Evolutionary conservation across 2,113 vertebrate species (phyloP).

Genomic region (Podarcis raffonei): DNA sequence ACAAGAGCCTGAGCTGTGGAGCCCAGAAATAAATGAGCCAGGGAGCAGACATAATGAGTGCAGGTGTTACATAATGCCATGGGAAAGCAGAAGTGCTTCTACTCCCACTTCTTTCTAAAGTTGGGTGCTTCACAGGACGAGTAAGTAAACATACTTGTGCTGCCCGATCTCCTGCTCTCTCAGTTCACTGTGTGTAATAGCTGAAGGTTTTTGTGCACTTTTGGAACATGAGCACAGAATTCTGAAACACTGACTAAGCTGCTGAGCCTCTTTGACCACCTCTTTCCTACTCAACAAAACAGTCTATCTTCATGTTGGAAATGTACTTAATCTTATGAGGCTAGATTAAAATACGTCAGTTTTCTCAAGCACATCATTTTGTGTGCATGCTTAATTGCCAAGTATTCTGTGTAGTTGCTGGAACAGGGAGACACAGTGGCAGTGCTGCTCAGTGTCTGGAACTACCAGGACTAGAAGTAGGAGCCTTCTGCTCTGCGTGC

Average conservation of each 20-base stretch:
- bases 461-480: neutral
- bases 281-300: constrained; percentile 62
- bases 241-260: constrained; percentile 55
- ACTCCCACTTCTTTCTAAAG: neutral
- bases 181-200: neutral
- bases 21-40: constrained; percentile 38
- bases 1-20: constrained; percentile 33
- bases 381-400: neutral
- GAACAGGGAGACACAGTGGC: neutral
- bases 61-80: neutral
- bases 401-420: neutral
- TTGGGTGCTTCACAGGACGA: neutral
- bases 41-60: constrained; percentile 44
- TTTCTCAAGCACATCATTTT: neutral
- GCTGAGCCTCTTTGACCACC: constrained; percentile 44
- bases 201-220: neutral
- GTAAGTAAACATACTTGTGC: neutral
- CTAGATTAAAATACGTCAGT: constrained; percentile 31
- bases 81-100: neutral
- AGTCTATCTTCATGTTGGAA: constrained; percentile 57
- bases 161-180: neutral
- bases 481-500: neutral
- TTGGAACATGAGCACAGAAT: constrained; percentile 59
- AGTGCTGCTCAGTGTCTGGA: neutral
- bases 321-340: constrained; percentile 37